A percentile compares a stretch with the other conserved stretches of the same genome.
Conservation (phyloP, 2,888 invertebrate species). For the Papilio gigon region DNA sequence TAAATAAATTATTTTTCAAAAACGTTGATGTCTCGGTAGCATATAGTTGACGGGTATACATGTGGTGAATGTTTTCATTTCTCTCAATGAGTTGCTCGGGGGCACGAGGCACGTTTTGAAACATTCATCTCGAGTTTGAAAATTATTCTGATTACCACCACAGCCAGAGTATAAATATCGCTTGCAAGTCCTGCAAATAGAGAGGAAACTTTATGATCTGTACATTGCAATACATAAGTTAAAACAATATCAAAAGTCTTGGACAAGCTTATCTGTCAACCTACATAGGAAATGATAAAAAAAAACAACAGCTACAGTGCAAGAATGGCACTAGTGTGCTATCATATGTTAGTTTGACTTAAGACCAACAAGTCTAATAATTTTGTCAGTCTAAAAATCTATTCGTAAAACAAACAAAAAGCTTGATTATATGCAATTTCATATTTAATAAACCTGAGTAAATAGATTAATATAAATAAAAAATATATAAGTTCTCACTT, state of each 20-base stretch:
- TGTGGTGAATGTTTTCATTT: conserved; percentile 46
- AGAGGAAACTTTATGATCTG: conserved; percentile 1
- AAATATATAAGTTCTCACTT: conserved; percentile 54
- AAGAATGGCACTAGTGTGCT: too few relatives aligned
- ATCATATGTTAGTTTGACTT: too few relatives aligned
- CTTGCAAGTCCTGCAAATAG: conserved; percentile 60
- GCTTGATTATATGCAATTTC: too few relatives aligned
- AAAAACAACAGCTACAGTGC: too few relatives aligned
- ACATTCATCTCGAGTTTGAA: conserved; percentile 60
- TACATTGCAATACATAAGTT: neutral
- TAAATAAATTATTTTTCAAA: neutral
- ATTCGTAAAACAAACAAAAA: too few relatives aligned
- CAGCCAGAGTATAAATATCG: conserved; percentile 69
- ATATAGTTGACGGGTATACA: conserved; percentile 48
- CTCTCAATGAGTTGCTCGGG: conserved; percentile 58
- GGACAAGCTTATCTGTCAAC: too few relatives aligned
- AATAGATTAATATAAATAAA: too few relatives aligned
- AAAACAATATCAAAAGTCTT: too few relatives aligned
- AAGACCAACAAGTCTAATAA: too few relatives aligned
- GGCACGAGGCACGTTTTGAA: conserved; percentile 55
- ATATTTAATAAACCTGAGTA: too few relatives aligned
- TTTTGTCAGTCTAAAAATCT: too few relatives aligned
- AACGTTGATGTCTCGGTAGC: neutral
- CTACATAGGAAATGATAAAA: too few relatives aligned
- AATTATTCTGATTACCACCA: conserved; percentile 75